phyloP scores from a whole-genome alignment of 2,797 vertebrate genomes.

The Todus mexicanus region DNA sequence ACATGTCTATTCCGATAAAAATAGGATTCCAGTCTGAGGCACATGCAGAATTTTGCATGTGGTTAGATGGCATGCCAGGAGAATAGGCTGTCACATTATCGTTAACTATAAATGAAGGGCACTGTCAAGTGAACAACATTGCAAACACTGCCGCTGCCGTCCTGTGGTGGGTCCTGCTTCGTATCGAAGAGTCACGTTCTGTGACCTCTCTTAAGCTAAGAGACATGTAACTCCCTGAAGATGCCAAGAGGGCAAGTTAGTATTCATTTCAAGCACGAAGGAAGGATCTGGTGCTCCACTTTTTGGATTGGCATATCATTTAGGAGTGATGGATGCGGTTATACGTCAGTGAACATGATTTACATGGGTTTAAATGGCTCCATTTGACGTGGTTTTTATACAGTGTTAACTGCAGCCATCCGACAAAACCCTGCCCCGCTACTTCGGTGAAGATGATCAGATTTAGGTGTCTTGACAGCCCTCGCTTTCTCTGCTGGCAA shows the following conservation, averaged over 20 bases:
- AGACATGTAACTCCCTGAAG: neutral
- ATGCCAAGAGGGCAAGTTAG: neutral
- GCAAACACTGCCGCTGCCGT: accelerated
- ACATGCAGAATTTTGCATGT: slow-evolving; percentile 23
- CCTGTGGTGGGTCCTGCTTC: neutral
- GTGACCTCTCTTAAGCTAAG: neutral
- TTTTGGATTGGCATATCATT: slow-evolving; percentile 36
- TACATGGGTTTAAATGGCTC: slow-evolving; percentile 29
- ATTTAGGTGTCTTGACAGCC: slow-evolving; percentile 17
- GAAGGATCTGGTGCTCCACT: slow-evolving; percentile 9
- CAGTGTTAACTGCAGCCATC: neutral
- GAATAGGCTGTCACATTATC: slow-evolving; percentile 58
- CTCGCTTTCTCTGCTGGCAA: neutral
- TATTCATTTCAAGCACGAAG: neutral
- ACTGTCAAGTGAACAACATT: slow-evolving; percentile 18
- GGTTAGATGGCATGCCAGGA: neutral
- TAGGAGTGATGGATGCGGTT: neutral
- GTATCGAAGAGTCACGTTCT: neutral
- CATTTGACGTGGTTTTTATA: neutral
- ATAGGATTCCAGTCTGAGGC: slow-evolving; percentile 33
- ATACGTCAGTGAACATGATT: neutral
- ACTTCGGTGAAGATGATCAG: neutral
- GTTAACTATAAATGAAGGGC: slow-evolving; percentile 54
- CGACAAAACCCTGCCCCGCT: neutral
- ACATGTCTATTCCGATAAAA: slow-evolving; percentile 63